phyloP scores from a whole-genome alignment of 2,888 invertebrate species.

The Galeopsomyia nigrocyanea region DNA sequence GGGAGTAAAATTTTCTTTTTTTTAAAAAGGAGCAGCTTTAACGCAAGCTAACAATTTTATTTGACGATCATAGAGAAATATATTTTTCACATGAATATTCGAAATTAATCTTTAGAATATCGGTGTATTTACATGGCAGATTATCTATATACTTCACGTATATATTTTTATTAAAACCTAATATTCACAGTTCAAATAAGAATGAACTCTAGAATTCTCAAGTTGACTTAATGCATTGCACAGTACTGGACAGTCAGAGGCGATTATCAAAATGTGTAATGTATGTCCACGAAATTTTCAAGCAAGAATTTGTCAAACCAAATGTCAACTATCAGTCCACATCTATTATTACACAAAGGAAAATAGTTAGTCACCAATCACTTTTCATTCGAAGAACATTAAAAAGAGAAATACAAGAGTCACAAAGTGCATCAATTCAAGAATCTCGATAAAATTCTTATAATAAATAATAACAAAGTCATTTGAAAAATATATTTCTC shows the following conservation, averaged over 20 bases:
- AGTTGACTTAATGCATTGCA: too few relatives aligned
- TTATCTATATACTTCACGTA: background rate
- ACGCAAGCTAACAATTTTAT: conserved; percentile 24
- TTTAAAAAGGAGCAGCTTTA: conserved; percentile 33
- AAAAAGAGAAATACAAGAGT: conserved; percentile 18
- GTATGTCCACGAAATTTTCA: too few relatives aligned
- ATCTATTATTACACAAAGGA: too few relatives aligned
- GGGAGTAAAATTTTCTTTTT: conserved; percentile 39
- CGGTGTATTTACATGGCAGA: background rate
- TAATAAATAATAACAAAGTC: conserved; percentile 44
- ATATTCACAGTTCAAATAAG: conserved; percentile 34
- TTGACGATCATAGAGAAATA: conserved; percentile 35
- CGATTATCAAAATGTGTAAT: too few relatives aligned
- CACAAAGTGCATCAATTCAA: conserved; percentile 32
- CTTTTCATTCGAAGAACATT: too few relatives aligned
- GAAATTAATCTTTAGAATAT: background rate
- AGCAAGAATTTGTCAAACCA: too few relatives aligned
- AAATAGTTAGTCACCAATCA: too few relatives aligned
- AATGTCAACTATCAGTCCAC: too few relatives aligned
- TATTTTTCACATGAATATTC: conserved; percentile 47
- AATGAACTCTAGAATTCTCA: too few relatives aligned
- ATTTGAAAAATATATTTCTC: conserved; percentile 49
- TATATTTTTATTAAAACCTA: conserved; percentile 28
- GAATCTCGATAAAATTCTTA: conserved; percentile 39
- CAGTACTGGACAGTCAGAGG: too few relatives aligned